Base-by-base conservation (phyloP, 2,113 vertebrate species). In the Leptobrachium leishanense region DNA sequence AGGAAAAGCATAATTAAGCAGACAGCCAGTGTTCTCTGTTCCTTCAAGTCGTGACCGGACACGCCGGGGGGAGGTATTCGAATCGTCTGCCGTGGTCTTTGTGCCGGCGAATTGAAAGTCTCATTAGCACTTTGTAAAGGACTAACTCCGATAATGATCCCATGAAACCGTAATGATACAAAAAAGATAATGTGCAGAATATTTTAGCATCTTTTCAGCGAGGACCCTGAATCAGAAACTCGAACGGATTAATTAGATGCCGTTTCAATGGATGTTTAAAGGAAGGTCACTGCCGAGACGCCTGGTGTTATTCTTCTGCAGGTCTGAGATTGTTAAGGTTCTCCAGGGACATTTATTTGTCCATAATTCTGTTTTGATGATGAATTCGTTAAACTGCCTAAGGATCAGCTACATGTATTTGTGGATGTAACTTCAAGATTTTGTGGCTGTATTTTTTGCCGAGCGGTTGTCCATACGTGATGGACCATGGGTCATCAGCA, bases 221-320 rank as follows among this genome's bases (percentile, higher is more conserved):
- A 42, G 20, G 43, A 63, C 67, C 67, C 70, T 77, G 76, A 77
- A 71, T 71, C 70, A 46, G 70, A 77, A 70, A 43, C 54, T 63
- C 46, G 70, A 77, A 70, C 68, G 46, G 67, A 70, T 77, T 70
- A 77, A 77, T 77, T 77, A 77, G 55, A 44, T 63, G 76, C 42
- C 67, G 70, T 70, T 71, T 77, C 54, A 63, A 62, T 77, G 43
- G n/a, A 20, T 63, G 50, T 70, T 77, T 70, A 46, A 59, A 63
- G 70, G 70, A 77, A 77, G 76, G 76, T 77, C 76, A 77, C 50
- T 63, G 76, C 63, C 70, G 62, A 70, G 63, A 50, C 63, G 54
- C n/a, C 5, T 44, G 54, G 63, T 55, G 62, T 70, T 31, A 77
- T 44, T 77, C 46, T 46, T 13, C 2, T 7, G 41, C 54, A 77